Evolutionary conservation across 2,113 vertebrate genomes (phyloP), one percentile per base, ranked within the genome.

Genomic region (Gadus macrocephalus): DNA sequence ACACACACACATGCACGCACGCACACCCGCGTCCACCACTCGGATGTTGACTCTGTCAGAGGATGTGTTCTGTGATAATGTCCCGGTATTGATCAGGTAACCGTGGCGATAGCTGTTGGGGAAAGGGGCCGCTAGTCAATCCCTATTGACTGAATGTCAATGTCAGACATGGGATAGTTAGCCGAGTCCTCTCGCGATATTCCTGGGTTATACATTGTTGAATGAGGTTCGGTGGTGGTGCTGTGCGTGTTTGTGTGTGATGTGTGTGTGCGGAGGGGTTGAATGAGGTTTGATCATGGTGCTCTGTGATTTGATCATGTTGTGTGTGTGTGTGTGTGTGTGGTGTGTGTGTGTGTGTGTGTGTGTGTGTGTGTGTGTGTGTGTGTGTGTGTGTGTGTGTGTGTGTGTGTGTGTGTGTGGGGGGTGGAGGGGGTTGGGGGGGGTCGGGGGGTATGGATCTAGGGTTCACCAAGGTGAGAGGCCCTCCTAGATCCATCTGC

Each of bases 381-480:
- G 38, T 42, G 38, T 42, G 38, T 42, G 38, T 42, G 38, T 42
- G 38, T 42, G 38, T 42, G 38, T 42, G 38, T 42, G 38, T 42
- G 38, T 42, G 38, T 42, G 60, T 25, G 53, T 4, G 38, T 64
- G 15, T 63, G n/a, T 59, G 2, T 1, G 66, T 31, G 17, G 15
- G 17, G 55, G n/a, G 66, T 31, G 17, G 15, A 58, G 55, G n/a
- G 61, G 8, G 25, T 15, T 19, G 61, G 61, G 61, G 42, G 42
- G 8, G 22, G 62, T 22, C 11, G 67, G 81, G 78, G 61, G 76
- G 77, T 63, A 66, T 67, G 69, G 77, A 76, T 76, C 68, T 76
- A 83, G 78, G 80, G 89, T 89, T 91, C 88, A 90, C 71, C 74
- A 79, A 88, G 89, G 87, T 91, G 85, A 87, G 71, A 76, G 85